These are phyloP conservation scores for Sardinella longiceps DNA, from an alignment of 2,797 vertebrate genomes.

Conservation along the genomic window DNA sequence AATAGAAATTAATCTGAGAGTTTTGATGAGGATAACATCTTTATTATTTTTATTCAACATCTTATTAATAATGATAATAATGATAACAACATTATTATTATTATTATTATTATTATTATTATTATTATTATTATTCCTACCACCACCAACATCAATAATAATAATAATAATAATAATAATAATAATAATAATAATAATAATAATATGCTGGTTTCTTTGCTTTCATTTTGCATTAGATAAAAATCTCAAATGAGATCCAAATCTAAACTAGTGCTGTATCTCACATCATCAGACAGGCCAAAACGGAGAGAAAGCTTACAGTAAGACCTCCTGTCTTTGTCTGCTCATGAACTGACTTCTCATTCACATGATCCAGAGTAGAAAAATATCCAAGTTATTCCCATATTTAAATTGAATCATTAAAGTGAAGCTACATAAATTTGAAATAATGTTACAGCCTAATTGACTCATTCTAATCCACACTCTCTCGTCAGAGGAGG, in stretches of 20 bases:
- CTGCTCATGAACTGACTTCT: neutral
- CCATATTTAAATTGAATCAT: constrained; percentile 20
- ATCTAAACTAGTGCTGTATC: too few relatives aligned
- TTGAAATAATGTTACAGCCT: constrained; percentile 1
- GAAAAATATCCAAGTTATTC: constrained; percentile 18
- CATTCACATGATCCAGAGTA: neutral
- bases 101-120: neutral
- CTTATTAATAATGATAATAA: too few relatives aligned
- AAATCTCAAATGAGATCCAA: neutral
- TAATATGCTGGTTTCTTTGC: too few relatives aligned
- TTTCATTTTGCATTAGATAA: neutral
- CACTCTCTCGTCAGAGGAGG: neutral
- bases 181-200: neutral
- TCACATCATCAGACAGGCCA: neutral
- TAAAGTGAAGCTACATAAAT: constrained; percentile 1
- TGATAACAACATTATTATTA: too few relatives aligned
- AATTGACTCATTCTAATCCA: constrained; percentile 1
- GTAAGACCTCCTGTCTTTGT: neutral
- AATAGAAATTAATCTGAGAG: neutral
- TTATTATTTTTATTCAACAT: neutral
- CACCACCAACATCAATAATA: too few relatives aligned
- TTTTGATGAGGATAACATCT: neutral
- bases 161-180: too few relatives aligned
- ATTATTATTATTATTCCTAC: neutral
- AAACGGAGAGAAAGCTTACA: neutral